phyloP scores from a whole-genome alignment of 1,140 invertebrate species.

The Temnothorax longispinosus region DNA sequence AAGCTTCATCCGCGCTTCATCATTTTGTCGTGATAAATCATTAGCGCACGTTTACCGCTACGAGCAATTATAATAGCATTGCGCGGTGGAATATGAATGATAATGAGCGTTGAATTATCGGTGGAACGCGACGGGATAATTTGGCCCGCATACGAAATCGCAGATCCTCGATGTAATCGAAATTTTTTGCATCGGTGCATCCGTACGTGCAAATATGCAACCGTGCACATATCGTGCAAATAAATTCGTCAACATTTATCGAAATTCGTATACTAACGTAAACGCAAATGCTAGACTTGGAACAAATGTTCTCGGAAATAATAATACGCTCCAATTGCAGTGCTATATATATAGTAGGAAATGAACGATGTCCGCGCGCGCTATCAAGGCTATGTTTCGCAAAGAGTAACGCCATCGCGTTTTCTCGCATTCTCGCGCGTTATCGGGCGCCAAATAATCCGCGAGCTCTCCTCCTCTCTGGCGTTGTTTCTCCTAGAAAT shows the following conservation, averaged over 20 bases:
- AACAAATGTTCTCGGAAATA: conserved; percentile 4
- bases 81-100: conserved; percentile 71
- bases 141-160: conserved; percentile 62
- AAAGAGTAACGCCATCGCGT: background rate
- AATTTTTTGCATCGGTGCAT: conserved; percentile 56
- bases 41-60: background rate
- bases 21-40: conserved; percentile 12
- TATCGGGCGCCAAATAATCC: conserved; percentile 28
- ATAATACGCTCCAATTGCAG: background rate
- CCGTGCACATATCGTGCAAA: background rate
- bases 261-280: background rate
- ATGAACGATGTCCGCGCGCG: background rate
- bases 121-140: conserved; percentile 56
- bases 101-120: conserved; percentile 70
- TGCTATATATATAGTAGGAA: background rate
- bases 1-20: background rate
- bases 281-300: background rate
- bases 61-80: conserved; percentile 58
- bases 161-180: conserved; percentile 31
- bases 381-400: background rate
- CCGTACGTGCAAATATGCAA: background rate
- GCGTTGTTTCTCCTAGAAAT: conserved; percentile 30
- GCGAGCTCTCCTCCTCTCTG: background rate
- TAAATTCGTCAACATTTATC: background rate
- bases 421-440: background rate